These are phyloP conservation scores for Cotesia glomerata DNA, from an alignment of 1,140 invertebrate species.

Conservation along the genomic window DNA sequence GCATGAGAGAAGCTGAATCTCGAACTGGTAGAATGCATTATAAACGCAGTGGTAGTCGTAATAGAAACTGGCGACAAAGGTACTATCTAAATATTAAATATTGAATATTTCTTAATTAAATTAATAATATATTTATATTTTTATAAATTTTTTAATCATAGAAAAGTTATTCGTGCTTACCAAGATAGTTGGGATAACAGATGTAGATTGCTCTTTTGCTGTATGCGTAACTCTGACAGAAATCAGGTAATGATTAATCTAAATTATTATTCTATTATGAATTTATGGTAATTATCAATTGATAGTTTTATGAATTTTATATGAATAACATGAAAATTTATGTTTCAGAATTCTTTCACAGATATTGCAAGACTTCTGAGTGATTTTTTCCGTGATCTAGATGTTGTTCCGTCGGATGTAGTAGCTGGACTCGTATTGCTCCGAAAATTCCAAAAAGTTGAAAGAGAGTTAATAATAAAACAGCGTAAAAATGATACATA, in stretches of 20 bases:
- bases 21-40: conserved; percentile 71
- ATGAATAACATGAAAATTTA: background rate
- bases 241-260: conserved; percentile 66
- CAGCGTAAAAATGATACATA: conserved; percentile 86
- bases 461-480: conserved; percentile 78
- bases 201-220: conserved; percentile 85
- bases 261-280: background rate
- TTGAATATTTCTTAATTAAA: background rate
- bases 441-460: conserved; percentile 82
- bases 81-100: conserved; percentile 49
- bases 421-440: conserved; percentile 84
- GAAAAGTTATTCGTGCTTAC: conserved; percentile 87
- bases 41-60: conserved; percentile 77
- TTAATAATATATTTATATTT: background rate
- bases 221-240: conserved; percentile 80
- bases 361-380: conserved; percentile 87
- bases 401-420: conserved; percentile 92
- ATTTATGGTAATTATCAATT: background rate
- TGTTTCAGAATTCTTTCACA: conserved; percentile 77
- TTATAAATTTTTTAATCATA: conserved; percentile 48
- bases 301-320: background rate
- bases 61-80: conserved; percentile 89
- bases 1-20: conserved; percentile 77
- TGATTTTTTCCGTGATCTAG: conserved; percentile 88
- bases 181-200: conserved; percentile 91